A percentile compares a stretch with the other conserved stretches of the same genome.
Conservation (phyloP, 2,797 vertebrate species). For the Naso thynnoides region DNA sequence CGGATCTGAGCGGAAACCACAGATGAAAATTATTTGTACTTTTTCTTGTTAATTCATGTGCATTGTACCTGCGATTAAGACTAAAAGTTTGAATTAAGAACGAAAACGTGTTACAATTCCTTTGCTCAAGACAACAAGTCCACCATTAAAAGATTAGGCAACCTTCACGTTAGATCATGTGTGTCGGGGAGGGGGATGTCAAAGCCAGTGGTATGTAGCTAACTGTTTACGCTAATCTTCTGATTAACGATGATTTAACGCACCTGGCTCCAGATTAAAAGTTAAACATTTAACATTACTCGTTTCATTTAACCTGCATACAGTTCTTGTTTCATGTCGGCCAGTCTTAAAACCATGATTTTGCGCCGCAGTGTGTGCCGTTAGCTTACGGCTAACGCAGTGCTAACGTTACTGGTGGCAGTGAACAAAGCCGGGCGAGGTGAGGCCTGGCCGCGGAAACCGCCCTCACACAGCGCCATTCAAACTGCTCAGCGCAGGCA, state of each 20-base stretch:
- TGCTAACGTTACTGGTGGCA: slow-evolving; percentile 38
- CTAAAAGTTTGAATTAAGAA: neutral
- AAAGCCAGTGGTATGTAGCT: too few species aligned
- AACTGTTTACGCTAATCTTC: too few species aligned
- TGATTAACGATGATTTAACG: too few species aligned
- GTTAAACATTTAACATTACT: too few species aligned
- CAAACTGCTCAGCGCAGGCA: fast-evolving
- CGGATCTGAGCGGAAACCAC: neutral
- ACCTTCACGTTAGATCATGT: too few species aligned
- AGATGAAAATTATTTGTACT: neutral
- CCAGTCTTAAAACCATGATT: neutral
- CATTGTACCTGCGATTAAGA: fast-evolving
- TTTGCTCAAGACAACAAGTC: too few species aligned
- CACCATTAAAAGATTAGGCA: too few species aligned
- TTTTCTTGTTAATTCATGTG: too few species aligned
- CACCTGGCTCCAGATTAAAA: too few species aligned
- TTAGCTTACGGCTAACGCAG: slow-evolving; percentile 28
- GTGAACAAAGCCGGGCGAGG: slow-evolving; percentile 73
- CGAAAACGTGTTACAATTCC: fast-evolving
- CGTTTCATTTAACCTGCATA: fast-evolving
- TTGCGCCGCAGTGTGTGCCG: neutral
- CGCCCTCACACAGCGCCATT: neutral
- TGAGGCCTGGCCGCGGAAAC: slow-evolving; percentile 52
- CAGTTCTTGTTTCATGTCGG: too few species aligned
- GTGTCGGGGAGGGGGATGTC: too few species aligned